A percentile compares a stretch with the other conserved stretches of the same genome.
phyloP scores from a whole-genome alignment of 2,113 vertebrate species.

The Cheirogaleus medius region DNA sequence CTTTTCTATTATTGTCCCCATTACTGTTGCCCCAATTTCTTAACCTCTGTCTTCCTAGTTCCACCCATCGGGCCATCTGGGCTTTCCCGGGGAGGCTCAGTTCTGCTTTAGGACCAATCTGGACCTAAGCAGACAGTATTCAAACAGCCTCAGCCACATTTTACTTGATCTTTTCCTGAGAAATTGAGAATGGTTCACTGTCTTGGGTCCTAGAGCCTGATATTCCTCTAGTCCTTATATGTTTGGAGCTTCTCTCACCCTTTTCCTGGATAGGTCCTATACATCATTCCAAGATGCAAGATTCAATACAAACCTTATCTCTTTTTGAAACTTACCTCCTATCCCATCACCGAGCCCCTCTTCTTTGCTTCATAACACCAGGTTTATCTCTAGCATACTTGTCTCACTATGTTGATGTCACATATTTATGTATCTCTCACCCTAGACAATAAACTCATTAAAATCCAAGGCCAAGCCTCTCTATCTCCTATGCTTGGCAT shows the following conservation, averaged over 20 bases:
- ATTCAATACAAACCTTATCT: not conserved
- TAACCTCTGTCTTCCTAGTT: not conserved
- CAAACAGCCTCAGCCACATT: not conserved
- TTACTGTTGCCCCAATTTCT: not conserved
- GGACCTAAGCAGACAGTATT: not conserved
- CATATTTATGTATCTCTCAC: not conserved
- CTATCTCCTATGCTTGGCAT: not conserved
- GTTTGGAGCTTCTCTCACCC: not conserved
- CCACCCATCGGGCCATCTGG: not conserved
- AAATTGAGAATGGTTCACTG: not conserved
- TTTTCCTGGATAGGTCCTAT: not conserved
- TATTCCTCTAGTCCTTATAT: not conserved
- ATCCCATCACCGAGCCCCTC: not conserved
- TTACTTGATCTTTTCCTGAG: not conserved
- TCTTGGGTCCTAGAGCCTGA: not conserved
- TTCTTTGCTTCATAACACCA: not conserved
- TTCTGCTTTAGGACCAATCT: not conserved
- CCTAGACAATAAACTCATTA: not conserved
- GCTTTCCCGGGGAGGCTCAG: not conserved
- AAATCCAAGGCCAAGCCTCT: not conserved
- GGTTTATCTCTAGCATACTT: not conserved
- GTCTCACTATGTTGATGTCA: not conserved
- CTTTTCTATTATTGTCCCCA: not conserved
- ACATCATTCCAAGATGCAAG: not conserved
- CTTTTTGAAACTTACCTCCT: not conserved